Base-by-base conservation (phyloP, 2,797 vertebrate genomes). In the Sebastes iracundus region DNA sequence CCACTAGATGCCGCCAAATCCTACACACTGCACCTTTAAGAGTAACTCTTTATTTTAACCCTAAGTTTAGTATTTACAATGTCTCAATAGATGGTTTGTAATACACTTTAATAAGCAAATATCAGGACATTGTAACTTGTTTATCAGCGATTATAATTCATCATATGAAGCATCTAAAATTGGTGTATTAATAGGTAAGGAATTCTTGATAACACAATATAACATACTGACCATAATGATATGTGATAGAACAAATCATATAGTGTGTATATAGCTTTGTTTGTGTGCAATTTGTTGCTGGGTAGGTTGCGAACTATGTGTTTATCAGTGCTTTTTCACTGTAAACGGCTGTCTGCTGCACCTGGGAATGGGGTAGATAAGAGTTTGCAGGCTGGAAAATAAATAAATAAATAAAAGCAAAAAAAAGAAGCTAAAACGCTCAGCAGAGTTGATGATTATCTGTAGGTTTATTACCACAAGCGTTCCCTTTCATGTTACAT, bases 391-490 rank as follows among this genome's bases (percentile, higher is more conserved):
- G 13, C 5, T 18, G 46, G 12, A 20, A 10, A 32, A 69, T 6
- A 20, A 27, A 5, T 7, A 52, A 64, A 25, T 0, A 42, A 52
- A 30, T 10, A 28, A 23, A 23, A 38, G 10, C n/a, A n/a, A n/a
- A 30, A 32, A 6, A 33, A 60, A 55, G 38, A 42, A 33, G 12
- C 71, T 18, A 12, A 49, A 42, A 25, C 0, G 0, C 25, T 30
- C 46, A 30, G 23, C 13, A 22, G 33, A 58, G 20, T 49, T 68
- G 4, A 66, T 25, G 25, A 27, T n/a, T n/a, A 20, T 55, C 30
- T 55, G 18, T 42, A 11, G 11, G 2, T 56, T 56, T 27, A 12
- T 27, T 25, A 11, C 6, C 14, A 28, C 1, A 0, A 0, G 11
- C 22, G 0, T 11, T 38, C 8, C 20, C 11, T 61, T 46, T 75